A percentile compares a stretch with the other conserved stretches of the same genome.
Evolutionary conservation across 2,113 vertebrate genomes (phyloP).

Genomic region (Neogobius melanostomus): DNA sequence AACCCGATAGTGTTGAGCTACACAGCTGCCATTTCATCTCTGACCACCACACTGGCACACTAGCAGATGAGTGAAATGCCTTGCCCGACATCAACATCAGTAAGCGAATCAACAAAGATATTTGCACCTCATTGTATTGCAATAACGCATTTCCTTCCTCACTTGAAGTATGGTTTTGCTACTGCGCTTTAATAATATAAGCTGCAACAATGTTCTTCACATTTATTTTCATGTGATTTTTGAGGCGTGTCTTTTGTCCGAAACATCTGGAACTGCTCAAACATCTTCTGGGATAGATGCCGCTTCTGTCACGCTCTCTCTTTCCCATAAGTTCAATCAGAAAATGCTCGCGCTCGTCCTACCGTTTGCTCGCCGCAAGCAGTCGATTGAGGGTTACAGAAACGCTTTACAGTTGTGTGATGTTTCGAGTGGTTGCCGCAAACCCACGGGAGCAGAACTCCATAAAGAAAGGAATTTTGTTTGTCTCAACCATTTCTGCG

Average conservation of each 20-base stretch:
- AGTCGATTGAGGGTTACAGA: not conserved
- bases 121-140: too few relatives aligned
- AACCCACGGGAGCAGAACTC: not conserved
- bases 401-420: not conserved
- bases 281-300: not conserved
- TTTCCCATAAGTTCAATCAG: not conserved
- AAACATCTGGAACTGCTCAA: not conserved
- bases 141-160: too few relatives aligned
- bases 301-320: not conserved
- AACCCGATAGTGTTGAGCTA: too few relatives aligned
- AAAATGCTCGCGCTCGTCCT: not conserved
- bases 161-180: too few relatives aligned
- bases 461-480: slow-evolving; percentile 7
- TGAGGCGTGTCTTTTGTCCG: not conserved
- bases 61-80: too few relatives aligned
- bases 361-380: not conserved
- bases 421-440: not conserved
- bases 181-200: too few relatives aligned
- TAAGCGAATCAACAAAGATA: too few relatives aligned
- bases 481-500: not conserved
- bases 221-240: not conserved
- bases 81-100: too few relatives aligned
- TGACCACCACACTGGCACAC: too few relatives aligned
- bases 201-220: too few relatives aligned
- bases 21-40: too few relatives aligned